Base-by-base conservation (phyloP, 1,140 invertebrate genomes). In the Drosophila fuyamai region DNA sequence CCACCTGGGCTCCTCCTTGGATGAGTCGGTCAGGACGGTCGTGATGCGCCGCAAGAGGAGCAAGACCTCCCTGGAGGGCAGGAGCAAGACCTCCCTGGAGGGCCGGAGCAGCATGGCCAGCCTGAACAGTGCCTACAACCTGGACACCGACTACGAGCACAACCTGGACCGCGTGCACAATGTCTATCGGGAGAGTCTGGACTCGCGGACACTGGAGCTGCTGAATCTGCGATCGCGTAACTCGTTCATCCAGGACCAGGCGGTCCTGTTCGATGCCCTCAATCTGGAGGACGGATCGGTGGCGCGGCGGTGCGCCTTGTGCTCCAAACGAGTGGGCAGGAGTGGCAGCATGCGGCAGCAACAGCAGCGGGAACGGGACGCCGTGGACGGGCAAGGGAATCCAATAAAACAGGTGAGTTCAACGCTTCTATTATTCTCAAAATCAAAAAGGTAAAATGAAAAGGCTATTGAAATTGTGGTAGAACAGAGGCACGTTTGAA, bases 161-260 rank as follows among this genome's bases (percentile, higher is more conserved):
- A 92, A 92, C 53, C 55, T 92, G 27, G 92, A 92, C 48, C 74
- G 72, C 27, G 62, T 62, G n/a, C 83, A 90, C 16, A 92, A 92
- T 44, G 78, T 92, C 1, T 92, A 91, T 53, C 76, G 92, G 4
- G 82, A 92, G 41, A 92, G 92, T 36, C 63, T 92, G 41, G 91
- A 92, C 43, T 91, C 86, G 6, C 79, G 90, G n/a, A 92, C 89
- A 6, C 56, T 92, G 8, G 79, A 91, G 18, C 43, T 85, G 6
- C 40, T 92, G 16, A 92, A 92, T 63, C 75, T 85, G 10, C 59
- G 83, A 6, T 78, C 90, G n/a, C 81, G 91, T 4, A 90, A 92
- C 55, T 92, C 91, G 7, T 89, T 73, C 29, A 84, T 83, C 16
- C 79, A 76, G 47, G 84, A 92, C 16, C 84, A 82, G 47, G 53